Base-by-base conservation (phyloP, 2,888 invertebrate genomes). In the Netelia melanura region DNA sequence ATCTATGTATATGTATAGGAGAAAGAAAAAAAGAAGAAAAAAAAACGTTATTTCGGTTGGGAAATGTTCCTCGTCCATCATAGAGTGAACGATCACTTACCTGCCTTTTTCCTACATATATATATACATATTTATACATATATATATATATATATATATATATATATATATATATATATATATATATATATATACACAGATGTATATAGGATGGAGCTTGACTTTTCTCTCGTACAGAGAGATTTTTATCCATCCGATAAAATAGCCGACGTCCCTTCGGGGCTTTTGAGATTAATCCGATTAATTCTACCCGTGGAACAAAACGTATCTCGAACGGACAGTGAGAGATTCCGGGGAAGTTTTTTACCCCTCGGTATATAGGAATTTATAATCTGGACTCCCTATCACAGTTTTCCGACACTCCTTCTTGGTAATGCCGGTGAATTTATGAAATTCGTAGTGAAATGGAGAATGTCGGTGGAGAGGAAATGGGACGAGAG, bases 21-120 rank as follows among this genome's bases (percentile, higher is more conserved):
- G 54, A 54, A 54, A 54, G 11, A 17, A 54, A 30, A 30, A 30
- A 30, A 30, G 3, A 30, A 3, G 3, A 30, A 30, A 52, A 52
- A 52, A 44, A 44, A 25, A 77, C 61, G 68, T 81, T 77, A 84
- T 84, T 77, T 70, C 81, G 44, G 76, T 72, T 72, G 25, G 43
- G 62, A 62, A 71, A 76, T 72, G 56, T 79, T 70, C 23, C 74
- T 72, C 81, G 62, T 77, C 23, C 61, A 68, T 84, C 77, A 72
- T 58, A 17, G 72, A 72, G 43, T 58, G 65, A 76, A 72, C 80
- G 68, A 84, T 81, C 81, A 56, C 48, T 67, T 77, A 80, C 56
- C 68, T 30, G 77, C 25, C 30, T 61, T 64, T 43, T 11, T 0
- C 78, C 21, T n/a, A 54, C 1, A 1, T 48, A 48, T 75, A 43